These are phyloP conservation scores for Trypoxylon attenuatum DNA, from an alignment of 2,888 invertebrate genomes.

Conservation along the genomic window DNA sequence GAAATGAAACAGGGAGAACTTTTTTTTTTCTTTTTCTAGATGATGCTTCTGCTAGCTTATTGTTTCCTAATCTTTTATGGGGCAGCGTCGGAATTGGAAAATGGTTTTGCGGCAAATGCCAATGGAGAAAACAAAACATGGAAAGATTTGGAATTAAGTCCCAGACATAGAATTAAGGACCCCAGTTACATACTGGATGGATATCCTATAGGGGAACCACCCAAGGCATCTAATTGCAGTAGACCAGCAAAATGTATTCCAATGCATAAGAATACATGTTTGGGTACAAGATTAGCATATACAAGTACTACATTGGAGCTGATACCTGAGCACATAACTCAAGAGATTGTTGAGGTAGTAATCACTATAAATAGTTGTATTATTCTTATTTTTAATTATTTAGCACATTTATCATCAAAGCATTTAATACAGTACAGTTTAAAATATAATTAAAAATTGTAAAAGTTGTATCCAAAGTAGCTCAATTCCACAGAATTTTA, in stretches of 20 bases:
- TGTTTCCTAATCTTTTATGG: conserved; percentile 42
- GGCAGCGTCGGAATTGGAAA: conserved; percentile 52
- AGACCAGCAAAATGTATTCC: conserved; percentile 83
- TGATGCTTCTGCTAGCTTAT: conserved; percentile 43
- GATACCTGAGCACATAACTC: conserved; percentile 81
- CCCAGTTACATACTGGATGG: conserved; percentile 62
- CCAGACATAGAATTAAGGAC: conserved; percentile 61
- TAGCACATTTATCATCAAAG: background rate
- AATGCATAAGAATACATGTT: conserved; percentile 80
- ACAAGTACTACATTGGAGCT: conserved; percentile 85
- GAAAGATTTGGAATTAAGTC: conserved; percentile 54
- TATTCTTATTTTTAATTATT: background rate
- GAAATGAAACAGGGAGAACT: background rate
- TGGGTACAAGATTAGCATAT: conserved; percentile 88
- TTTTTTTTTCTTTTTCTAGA: conserved; percentile 44
- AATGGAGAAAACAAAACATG: conserved; percentile 60
- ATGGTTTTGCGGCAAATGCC: conserved; percentile 52
- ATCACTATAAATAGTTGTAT: background rate
- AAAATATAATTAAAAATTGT: conserved; percentile 5
- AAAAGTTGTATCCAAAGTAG: too few species aligned
- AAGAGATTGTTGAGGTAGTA: conserved; percentile 73
- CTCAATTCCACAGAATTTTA: too few species aligned
- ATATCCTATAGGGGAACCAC: conserved; percentile 64
- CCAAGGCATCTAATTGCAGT: conserved; percentile 76
- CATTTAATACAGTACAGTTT: background rate